Evolutionary conservation across 2,888 invertebrate genomes (phyloP).

Genomic region (Atrina japonica): DNA sequence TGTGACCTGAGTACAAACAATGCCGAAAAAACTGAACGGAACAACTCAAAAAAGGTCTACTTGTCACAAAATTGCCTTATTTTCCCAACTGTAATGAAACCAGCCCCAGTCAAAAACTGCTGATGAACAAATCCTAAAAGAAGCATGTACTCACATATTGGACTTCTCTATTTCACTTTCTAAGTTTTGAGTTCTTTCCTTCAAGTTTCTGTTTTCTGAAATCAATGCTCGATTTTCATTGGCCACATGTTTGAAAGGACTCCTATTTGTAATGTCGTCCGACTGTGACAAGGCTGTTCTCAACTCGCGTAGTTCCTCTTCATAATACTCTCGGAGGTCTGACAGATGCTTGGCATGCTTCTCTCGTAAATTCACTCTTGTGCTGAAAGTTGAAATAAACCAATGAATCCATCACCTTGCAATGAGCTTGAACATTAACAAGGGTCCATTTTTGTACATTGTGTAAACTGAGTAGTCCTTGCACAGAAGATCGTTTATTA

Average conservation of each 20-base stretch:
- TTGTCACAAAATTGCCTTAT: too few relatives aligned
- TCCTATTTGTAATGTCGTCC: slow-evolving; percentile 42
- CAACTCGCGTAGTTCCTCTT: slow-evolving; percentile 71
- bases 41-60: too few relatives aligned
- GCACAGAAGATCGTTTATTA: not conserved
- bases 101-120: too few relatives aligned
- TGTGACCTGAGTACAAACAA: too few relatives aligned
- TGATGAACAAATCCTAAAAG: too few relatives aligned
- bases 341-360: slow-evolving; percentile 75
- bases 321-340: slow-evolving; percentile 74
- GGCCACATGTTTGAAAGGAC: slow-evolving; percentile 41
- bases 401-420: too few relatives aligned
- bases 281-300: slow-evolving; percentile 56
- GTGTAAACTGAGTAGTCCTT: not conserved
- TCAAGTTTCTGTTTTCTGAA: slow-evolving; percentile 64
- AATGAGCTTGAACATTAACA: not conserved
- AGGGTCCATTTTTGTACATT: not conserved
- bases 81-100: too few relatives aligned
- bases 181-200: slow-evolving; percentile 58
- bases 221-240: slow-evolving; percentile 57
- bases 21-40: too few relatives aligned
- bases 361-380: slow-evolving; percentile 66
- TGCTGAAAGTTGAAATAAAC: slow-evolving; percentile 33
- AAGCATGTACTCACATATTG: slow-evolving; percentile 63
- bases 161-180: slow-evolving; percentile 64